phyloP scores from a whole-genome alignment of 2,797 vertebrate species.

The Phataginus tricuspis region DNA sequence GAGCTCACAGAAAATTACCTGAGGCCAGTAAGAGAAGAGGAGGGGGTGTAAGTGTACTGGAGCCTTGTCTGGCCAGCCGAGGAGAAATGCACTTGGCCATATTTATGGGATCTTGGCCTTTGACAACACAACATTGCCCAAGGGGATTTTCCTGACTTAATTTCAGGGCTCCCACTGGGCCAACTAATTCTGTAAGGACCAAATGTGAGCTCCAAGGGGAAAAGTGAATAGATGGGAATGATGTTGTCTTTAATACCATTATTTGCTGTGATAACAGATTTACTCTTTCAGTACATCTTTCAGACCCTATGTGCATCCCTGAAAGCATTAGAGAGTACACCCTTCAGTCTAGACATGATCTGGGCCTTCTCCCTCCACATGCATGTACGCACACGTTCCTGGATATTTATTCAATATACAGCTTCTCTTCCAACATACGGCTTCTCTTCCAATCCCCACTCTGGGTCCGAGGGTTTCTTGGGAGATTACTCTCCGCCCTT shows the following conservation, averaged over 20 bases:
- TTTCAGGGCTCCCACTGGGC: neutral
- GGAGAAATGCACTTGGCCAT: neutral
- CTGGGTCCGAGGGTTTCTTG: neutral
- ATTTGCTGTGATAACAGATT: neutral
- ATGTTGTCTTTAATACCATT: neutral
- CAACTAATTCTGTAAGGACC: neutral
- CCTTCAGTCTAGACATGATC: neutral
- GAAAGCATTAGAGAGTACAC: neutral
- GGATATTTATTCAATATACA: neutral
- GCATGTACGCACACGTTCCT: accelerated
- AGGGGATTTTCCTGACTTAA: neutral
- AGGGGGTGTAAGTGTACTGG: accelerated
- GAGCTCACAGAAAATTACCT: neutral
- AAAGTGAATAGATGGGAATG: neutral
- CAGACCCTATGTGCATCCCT: neutral
- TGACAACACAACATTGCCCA: neutral
- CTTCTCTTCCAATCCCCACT: neutral
- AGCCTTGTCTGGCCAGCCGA: neutral
- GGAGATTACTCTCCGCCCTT: constrained; percentile 44
- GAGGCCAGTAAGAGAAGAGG: neutral
- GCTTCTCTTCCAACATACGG: neutral
- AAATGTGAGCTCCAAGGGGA: neutral
- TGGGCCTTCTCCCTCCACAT: accelerated
- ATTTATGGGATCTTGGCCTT: neutral
- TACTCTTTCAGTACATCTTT: neutral